phyloP scores from a whole-genome alignment of 2,113 vertebrate genomes.

The Myrmecophaga tridactyla region DNA sequence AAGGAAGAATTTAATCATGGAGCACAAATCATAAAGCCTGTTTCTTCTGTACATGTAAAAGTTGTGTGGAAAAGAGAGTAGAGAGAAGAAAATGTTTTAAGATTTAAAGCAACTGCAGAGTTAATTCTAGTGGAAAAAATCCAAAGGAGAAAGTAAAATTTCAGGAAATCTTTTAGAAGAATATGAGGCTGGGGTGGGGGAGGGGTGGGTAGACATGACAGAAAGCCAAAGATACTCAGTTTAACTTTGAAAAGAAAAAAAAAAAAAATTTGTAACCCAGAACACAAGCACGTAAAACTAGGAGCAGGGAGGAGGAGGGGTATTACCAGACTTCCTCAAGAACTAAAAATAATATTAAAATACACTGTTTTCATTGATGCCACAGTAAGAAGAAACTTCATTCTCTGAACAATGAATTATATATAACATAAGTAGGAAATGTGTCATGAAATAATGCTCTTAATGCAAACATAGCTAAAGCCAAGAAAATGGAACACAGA shows the following conservation, averaged over 20 bases:
- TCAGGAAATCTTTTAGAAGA: constrained; percentile 84
- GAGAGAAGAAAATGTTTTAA: neutral
- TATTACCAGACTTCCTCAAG: constrained; percentile 85
- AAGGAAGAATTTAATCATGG: neutral
- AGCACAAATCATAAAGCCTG: neutral
- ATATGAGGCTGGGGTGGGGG: constrained; percentile 83
- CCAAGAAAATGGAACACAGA: constrained; percentile 86
- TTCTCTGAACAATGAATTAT: constrained; percentile 67
- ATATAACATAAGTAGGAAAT: constrained; percentile 73
- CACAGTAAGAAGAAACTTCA: constrained; percentile 82
- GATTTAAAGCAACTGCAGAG: constrained; percentile 88
- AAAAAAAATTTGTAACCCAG: constrained; percentile 79
- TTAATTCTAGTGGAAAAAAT: constrained; percentile 90
- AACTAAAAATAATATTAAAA: constrained; percentile 81
- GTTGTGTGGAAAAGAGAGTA: neutral
- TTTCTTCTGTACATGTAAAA: neutral
- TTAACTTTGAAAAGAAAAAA: constrained; percentile 90
- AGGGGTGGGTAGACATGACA: constrained; percentile 75
- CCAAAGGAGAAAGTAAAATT: constrained; percentile 87
- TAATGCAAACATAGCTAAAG: constrained; percentile 83
- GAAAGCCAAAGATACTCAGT: constrained; percentile 87
- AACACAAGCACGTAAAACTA: constrained; percentile 86
- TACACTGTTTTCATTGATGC: constrained; percentile 86
- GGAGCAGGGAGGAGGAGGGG: constrained; percentile 88
- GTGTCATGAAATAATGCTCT: constrained; percentile 72